Evolutionary conservation across 1,140 invertebrate species (phyloP).

Genomic region (Atta texana): DNA sequence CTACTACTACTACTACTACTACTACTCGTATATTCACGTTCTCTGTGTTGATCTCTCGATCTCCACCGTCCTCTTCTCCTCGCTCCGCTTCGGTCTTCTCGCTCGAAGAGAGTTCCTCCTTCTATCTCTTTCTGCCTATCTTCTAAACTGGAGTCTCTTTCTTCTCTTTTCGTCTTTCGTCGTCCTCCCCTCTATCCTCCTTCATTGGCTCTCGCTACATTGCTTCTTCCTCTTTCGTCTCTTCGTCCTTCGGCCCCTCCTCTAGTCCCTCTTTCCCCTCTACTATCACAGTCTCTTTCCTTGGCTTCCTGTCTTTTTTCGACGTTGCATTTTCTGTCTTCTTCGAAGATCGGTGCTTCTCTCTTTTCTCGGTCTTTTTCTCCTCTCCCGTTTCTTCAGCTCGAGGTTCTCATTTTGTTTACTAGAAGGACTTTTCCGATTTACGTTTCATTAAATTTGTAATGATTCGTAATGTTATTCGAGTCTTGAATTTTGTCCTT

Average conservation of each 20-base stretch:
- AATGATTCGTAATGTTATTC: not conserved
- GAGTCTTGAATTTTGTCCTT: constrained; percentile 3
- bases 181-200: constrained; percentile 27
- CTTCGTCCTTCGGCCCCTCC: constrained; percentile 17
- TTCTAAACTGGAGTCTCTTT: constrained; percentile 55
- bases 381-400: not conserved
- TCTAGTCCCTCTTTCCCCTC: not conserved
- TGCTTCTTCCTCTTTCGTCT: constrained; percentile 52
- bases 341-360: constrained; percentile 27
- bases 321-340: constrained; percentile 30
- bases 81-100: constrained; percentile 50
- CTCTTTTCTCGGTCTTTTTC: constrained; percentile 45
- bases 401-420: constrained; percentile 74
- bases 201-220: constrained; percentile 42
- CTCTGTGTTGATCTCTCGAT: constrained; percentile 35
- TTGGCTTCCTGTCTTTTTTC: constrained; percentile 34
- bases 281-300: constrained; percentile 21
- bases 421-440: constrained; percentile 18
- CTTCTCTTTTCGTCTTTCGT: constrained; percentile 40
- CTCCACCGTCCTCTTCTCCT: constrained; percentile 7
- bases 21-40: constrained; percentile 21
- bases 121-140: constrained; percentile 58
- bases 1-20: constrained; percentile 18
- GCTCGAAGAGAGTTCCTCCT: constrained; percentile 57
- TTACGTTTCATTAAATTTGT: not conserved